Evolutionary conservation across 92 coral and sea anemone species (phyloP).

Genomic region (Meandrina meandrites): DNA sequence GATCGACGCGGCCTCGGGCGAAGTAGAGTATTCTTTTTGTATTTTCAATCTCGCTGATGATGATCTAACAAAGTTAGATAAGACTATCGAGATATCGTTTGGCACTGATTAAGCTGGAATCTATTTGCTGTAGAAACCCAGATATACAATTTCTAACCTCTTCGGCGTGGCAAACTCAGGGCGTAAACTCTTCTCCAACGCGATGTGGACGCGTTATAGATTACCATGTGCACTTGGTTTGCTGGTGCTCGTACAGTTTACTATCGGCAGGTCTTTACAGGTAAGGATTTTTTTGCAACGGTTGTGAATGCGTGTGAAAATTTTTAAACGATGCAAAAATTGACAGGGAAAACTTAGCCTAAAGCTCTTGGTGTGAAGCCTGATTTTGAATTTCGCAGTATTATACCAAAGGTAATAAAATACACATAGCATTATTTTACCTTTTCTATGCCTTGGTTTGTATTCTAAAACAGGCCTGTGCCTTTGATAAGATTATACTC

Average conservation of each 20-base stretch:
- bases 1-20: constrained; percentile 8
- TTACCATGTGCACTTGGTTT: background rate
- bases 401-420: background rate
- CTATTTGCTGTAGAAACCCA: background rate
- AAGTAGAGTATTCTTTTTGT: background rate
- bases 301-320: background rate
- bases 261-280: constrained; percentile 17
- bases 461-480: background rate
- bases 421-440: background rate
- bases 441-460: background rate
- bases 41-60: no score
- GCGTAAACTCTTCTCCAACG: background rate
- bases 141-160: constrained; percentile 13
- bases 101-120: background rate
- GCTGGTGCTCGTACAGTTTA: background rate
- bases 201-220: background rate
- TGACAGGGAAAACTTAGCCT: background rate
- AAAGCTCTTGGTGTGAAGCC: background rate
- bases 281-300: constrained; percentile 2
- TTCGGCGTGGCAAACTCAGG: background rate
- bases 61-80: constrained; percentile 11
- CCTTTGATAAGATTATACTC: background rate
- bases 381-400: constrained; percentile 5
- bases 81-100: constrained; percentile 8
- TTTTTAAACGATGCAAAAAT: background rate